Conservation (phyloP, 1,140 invertebrate species). For the Panagrolaimus sp. region DNA sequence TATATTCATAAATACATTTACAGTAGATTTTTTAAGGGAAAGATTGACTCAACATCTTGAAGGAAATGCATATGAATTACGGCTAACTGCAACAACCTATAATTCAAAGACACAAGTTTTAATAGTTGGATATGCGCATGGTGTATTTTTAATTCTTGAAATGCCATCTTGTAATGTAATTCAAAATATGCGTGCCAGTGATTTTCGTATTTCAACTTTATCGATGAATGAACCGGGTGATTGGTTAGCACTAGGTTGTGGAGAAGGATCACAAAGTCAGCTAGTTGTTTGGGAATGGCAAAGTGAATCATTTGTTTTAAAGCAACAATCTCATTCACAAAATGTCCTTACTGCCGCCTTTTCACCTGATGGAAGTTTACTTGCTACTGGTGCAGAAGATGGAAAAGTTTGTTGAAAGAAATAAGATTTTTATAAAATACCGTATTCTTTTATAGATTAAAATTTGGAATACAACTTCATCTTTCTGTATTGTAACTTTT, state of each 20-base stretch:
- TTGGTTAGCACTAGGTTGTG: constrained; percentile 41
- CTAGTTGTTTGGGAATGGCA: constrained; percentile 44
- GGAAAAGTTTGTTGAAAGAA: constrained; percentile 21
- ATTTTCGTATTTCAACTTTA: constrained; percentile 18
- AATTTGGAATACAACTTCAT: constrained; percentile 37
- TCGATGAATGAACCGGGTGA: constrained; percentile 26
- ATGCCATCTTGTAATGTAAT: not conserved
- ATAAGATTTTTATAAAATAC: not conserved
- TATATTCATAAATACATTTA: not conserved
- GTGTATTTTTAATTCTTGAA: not conserved
- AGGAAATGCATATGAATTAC: constrained; percentile 2
- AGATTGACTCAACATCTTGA: not conserved
- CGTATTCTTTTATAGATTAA: constrained; percentile 30
- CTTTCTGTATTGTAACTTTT: constrained; percentile 42
- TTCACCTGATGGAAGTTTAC: constrained; percentile 36
- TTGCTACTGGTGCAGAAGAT: constrained; percentile 43
- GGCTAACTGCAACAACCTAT: not conserved
- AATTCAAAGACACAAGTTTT: not conserved
- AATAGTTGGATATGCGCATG: not conserved
- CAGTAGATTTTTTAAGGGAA: not conserved
- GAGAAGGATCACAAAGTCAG: constrained; percentile 31
- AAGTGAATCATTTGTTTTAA: constrained; percentile 42
- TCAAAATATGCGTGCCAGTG: constrained; percentile 3
- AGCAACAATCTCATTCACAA: constrained; percentile 46
- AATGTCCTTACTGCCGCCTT: constrained; percentile 32